Evolutionary conservation across 2,113 vertebrate species (phyloP), one percentile per base, ranked within the genome.

Genomic region (Equus przewalskii): DNA sequence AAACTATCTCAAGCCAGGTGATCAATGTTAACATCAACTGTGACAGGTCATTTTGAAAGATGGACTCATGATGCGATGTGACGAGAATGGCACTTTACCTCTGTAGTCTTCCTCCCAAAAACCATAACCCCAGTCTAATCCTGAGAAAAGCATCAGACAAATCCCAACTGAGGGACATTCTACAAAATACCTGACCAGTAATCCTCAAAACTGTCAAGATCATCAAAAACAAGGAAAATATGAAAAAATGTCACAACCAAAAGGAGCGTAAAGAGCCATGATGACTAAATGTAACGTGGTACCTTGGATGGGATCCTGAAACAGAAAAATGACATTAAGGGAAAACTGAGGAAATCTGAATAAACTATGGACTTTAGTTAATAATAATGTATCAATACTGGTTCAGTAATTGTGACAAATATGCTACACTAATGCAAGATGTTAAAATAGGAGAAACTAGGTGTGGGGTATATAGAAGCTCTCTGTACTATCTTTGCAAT

Each of bases 81-180:
- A 51, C 44, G 16, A 89, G 22, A 72, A 6, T 44, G 26, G 16
- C 21, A 88, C n/a, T 72, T 90, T 28, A 81, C 24, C 28, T 83
- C 60, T 75, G 14, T 36, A 19, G 46, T 30, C 30, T 84, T 79
- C 60, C 46, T 94, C 41, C 14, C 62, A 33, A 78, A 91, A 78
- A 87, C 60, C 24, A 62, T 49, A 91, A 94, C 13, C 13, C 10
- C n/a, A 70, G 22, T 49, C 64, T 94, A 70, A 94, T 72, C 54
- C 70, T 73, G 58, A 89, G 58, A 72, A 96, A 76, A 94, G 30
- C 36, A 88, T 73, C 70, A 97, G 49, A 91, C 15, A 91, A 91
- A 76, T 64, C 30, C 22, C 87, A 76, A 7, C 2, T 44, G 33
- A 85, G 41, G n/a, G 21, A 46, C 46, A 75, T 73, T 94, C 56